These are phyloP conservation scores for Phrixothrix hirtus DNA, from an alignment of 2,888 invertebrate genomes.

Conservation along the genomic window DNA sequence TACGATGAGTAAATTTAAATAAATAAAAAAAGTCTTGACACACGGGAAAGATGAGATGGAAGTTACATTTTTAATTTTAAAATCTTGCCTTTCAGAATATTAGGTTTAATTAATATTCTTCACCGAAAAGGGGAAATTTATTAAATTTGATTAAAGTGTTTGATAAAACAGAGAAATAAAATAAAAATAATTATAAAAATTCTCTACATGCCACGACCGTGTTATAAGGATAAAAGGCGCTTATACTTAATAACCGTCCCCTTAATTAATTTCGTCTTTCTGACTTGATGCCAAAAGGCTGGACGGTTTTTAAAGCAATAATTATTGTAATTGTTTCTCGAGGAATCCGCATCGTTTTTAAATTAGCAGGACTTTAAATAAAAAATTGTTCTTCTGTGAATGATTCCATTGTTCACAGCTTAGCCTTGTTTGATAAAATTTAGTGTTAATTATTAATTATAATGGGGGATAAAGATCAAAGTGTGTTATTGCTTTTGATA, in stretches of 20 bases:
- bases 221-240: slow-evolving; percentile 18
- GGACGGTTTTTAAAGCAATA: slow-evolving; percentile 40
- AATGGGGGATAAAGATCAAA: slow-evolving; percentile 45
- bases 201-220: slow-evolving; percentile 11
- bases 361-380: no score
- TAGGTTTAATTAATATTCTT: slow-evolving; percentile 14
- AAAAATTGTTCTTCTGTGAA: no score
- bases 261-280: slow-evolving; percentile 32
- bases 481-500: slow-evolving; percentile 28
- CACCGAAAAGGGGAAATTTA: slow-evolving; percentile 13
- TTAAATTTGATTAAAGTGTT: slow-evolving; percentile 7
- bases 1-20: not conserved
- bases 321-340: slow-evolving; percentile 40
- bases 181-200: slow-evolving; percentile 20
- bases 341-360: no score
- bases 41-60: no score
- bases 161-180: slow-evolving; percentile 16
- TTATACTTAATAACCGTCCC: slow-evolving; percentile 29
- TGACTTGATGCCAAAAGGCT: slow-evolving; percentile 29
- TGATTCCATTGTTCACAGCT: not conserved
- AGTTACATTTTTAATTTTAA: not conserved
- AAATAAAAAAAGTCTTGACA: not conserved
- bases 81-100: slow-evolving; percentile 3
- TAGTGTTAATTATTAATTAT: slow-evolving; percentile 48
- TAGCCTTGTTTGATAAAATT: slow-evolving; percentile 27